These are phyloP conservation scores for Burhinus bistriatus DNA, from an alignment of 2,113 vertebrate genomes.

Conservation along the genomic window DNA sequence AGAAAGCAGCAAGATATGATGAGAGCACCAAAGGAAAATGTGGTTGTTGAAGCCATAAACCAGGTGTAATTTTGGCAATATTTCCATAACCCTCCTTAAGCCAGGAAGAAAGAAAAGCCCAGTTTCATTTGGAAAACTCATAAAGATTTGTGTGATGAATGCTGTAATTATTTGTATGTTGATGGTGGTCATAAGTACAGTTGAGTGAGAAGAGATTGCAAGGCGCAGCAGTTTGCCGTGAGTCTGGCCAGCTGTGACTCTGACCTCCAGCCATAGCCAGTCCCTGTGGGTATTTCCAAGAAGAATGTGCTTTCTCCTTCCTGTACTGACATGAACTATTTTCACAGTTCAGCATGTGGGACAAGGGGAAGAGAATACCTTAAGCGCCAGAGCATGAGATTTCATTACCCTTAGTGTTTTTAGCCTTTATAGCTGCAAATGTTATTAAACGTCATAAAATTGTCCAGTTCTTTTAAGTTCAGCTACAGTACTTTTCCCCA, in stretches of 20 bases:
- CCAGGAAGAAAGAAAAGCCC: not conserved
- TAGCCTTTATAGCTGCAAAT: constrained; percentile 19
- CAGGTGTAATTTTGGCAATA: not conserved
- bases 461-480: constrained; percentile 34
- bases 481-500: not conserved
- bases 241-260: not conserved
- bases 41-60: not conserved
- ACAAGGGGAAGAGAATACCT: not conserved
- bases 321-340: not conserved
- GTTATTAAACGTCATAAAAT: constrained; percentile 54
- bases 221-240: not conserved
- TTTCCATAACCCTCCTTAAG: not conserved
- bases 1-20: not conserved
- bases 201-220: not conserved
- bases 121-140: not conserved
- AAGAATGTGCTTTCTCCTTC: not conserved
- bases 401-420: constrained; percentile 15
- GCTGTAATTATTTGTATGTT: not conserved
- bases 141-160: not conserved
- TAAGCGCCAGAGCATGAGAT: constrained; percentile 4
- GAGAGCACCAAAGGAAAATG: not conserved
- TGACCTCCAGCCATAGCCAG: not conserved
- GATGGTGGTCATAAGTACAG: not conserved
- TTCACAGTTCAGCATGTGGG: not conserved
- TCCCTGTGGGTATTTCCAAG: not conserved